Evolutionary conservation across 1,140 invertebrate genomes (phyloP), one percentile per base, ranked within the genome.

Genomic region (Eciton burchellii): DNA sequence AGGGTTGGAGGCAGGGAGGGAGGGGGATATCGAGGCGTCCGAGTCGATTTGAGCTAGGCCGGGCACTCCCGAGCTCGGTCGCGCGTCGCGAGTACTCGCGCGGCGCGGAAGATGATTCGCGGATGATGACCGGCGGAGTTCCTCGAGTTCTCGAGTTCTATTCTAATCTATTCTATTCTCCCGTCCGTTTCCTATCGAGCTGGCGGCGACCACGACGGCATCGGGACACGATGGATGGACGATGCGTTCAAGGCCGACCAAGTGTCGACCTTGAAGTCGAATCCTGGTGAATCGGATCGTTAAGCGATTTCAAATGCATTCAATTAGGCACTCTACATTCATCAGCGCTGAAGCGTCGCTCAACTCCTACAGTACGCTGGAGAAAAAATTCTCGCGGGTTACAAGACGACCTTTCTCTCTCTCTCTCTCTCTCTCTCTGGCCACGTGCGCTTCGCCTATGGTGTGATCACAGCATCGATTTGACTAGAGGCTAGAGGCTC

Each of bases 51-150:
- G 71, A 84, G 82, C 85, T 87, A 87, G 86, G 85, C 86, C 86
- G 86, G 87, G 84, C 85, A 88, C 81, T 76, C 77, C 84, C 21
- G 85, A 84, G 84, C 71, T 87, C 76, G 87, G 82, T 88, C 86
- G 87, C 85, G 85, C 49, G 57, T 43, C 41, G 52, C 29, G 19
- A 76, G 0, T 60, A 73, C n/a, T 26, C 21, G n/a, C n/a, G n/a
- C n/a, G n/a, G n/a, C 12, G 43, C 26, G 56, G 52, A 29, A 49
- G 35, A 49, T 45, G 54, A 19, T 8, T 59, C 14, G n/a, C n/a
- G 54, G 24, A 5, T 19, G 16, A 62, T 5, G 19, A 35, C 6
- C 6, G 35, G 35, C 35, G 6, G 35, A 35, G 35, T 35, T 35
- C 35, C 35, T 35, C 35, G 35, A 2, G 35, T 6, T 3, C 2